Base-by-base conservation (phyloP, 2,888 invertebrate genomes). In the Philonicus albiceps region DNA sequence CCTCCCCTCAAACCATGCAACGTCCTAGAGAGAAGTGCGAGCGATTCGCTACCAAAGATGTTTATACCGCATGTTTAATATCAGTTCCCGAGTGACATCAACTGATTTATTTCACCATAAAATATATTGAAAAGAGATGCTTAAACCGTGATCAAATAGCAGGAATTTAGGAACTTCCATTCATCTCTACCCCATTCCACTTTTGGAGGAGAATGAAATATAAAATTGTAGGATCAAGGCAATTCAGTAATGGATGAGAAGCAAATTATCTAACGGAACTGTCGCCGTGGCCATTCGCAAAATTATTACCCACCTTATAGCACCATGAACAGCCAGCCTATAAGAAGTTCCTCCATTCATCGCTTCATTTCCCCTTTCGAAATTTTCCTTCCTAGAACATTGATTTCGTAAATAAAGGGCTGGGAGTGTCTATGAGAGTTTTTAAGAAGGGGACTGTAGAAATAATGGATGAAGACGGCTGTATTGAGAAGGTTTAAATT, bases 401-500 rank as follows among this genome's bases (percentile, higher is more conserved):
- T 74, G 74, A 74, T 74, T 74, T 74, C 37, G 27, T 74, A 30
- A n/a, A 74, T 74, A n/a, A 74, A 37, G 74, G 74, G n/a, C n/a
- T 7, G 37, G 74, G 16, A n/a, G 74, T 74, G 37, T 74, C 74
- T 37, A 74, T 37, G 34, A 74, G 4, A 34, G 74, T 31, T 64
- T 22, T 64, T 27, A 27, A 64, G 64, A 27, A 11, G 64, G 27
- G 8, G 2, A 11, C 64, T 22, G 31, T 4, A 73, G n/a, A 19
- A 73, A 16, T 31, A 19, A 31, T 49, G 16, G 80, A 30, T 53
- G 27, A 31, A 27, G 49, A 40, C 19, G 22, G 53, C 80, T 80
- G 53, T 80, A 30, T 49, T 80, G 80, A 80, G 80, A 86, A 40
- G 83, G 86, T 75, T 87, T 87, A 86, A 86, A 87, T 87, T 87